A percentile compares a stretch with the other conserved stretches of the same genome.
phyloP scores from a whole-genome alignment of 2,797 vertebrate genomes.

The Podarcis lilfordi region DNA sequence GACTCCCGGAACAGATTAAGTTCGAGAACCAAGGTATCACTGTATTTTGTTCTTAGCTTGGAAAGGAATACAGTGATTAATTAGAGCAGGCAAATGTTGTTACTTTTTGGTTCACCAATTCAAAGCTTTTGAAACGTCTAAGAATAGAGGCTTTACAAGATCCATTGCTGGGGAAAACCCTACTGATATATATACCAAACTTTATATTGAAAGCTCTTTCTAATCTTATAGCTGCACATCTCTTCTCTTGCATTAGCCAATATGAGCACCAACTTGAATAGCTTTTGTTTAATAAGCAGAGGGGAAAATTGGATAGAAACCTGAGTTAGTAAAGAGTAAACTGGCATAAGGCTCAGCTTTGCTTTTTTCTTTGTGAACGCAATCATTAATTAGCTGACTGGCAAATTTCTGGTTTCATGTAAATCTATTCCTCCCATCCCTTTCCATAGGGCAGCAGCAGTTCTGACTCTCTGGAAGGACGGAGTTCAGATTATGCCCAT shows the following conservation, averaged over 20 bases:
- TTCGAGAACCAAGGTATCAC: too few relatives aligned
- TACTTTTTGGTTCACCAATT: neutral
- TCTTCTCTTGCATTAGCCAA: neutral
- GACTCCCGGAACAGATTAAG: too few relatives aligned
- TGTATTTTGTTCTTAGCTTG: neutral
- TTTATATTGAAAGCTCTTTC: neutral
- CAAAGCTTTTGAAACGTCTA: too few relatives aligned
- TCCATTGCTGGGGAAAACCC: neutral
- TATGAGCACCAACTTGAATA: neutral
- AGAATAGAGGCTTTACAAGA: neutral
- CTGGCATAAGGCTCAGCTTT: neutral
- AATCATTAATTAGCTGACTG: neutral
- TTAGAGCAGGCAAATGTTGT: neutral
- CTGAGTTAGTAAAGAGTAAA: neutral
- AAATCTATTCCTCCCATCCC: conserved; percentile 5
- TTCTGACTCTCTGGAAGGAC: conserved; percentile 93
- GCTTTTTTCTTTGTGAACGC: conserved; percentile 13
- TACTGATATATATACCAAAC: neutral
- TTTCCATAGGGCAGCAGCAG: conserved; percentile 88
- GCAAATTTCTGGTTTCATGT: conserved; percentile 27
- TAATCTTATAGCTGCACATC: neutral
- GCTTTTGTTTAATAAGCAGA: conserved; percentile 8
- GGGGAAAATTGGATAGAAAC: neutral
- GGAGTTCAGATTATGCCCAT: conserved; percentile 88
- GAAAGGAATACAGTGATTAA: neutral